phyloP scores from a whole-genome alignment of 2,888 invertebrate genomes.

The Melinaea menophilus region DNA sequence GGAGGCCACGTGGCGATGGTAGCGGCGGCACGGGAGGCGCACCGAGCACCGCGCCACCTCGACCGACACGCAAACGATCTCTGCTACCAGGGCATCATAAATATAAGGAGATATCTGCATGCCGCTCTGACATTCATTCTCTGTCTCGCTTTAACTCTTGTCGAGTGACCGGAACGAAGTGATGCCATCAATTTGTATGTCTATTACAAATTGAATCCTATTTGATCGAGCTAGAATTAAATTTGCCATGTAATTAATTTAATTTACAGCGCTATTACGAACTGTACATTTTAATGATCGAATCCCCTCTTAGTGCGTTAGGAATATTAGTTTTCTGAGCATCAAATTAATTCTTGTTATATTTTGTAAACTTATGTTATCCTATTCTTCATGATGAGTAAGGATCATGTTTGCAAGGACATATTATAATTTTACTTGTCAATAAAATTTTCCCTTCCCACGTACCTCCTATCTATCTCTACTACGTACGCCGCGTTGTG shows the following conservation, averaged over 20 bases:
- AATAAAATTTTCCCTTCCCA: too few relatives aligned
- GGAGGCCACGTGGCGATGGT: conserved; percentile 24
- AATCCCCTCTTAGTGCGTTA: conserved; percentile 48
- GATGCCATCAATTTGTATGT: neutral
- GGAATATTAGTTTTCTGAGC: conserved; percentile 52
- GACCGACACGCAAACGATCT: conserved; percentile 75
- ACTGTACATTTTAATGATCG: conserved; percentile 28
- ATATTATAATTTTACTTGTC: too few relatives aligned
- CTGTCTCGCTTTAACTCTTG: conserved; percentile 52
- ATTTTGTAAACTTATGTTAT: conserved; percentile 60
- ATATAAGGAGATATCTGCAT: conserved; percentile 36
- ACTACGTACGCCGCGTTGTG: too few relatives aligned
- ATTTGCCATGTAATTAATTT: neutral
- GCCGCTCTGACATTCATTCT: conserved; percentile 44
- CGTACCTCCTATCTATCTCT: too few relatives aligned
- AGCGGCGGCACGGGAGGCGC: conserved; percentile 37
- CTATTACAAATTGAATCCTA: neutral
- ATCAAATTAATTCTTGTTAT: conserved; percentile 62
- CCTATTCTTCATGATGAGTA: conserved; percentile 69
- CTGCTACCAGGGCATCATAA: conserved; percentile 62
- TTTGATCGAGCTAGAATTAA: neutral
- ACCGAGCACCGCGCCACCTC: conserved; percentile 71
- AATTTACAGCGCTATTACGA: conserved; percentile 6
- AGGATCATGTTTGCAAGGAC: conserved; percentile 74
- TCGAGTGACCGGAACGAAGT: conserved; percentile 30